Evolutionary conservation across 2,113 vertebrate genomes (phyloP), one percentile per base, ranked within the genome.

Genomic region (Heteronetta atricapilla): DNA sequence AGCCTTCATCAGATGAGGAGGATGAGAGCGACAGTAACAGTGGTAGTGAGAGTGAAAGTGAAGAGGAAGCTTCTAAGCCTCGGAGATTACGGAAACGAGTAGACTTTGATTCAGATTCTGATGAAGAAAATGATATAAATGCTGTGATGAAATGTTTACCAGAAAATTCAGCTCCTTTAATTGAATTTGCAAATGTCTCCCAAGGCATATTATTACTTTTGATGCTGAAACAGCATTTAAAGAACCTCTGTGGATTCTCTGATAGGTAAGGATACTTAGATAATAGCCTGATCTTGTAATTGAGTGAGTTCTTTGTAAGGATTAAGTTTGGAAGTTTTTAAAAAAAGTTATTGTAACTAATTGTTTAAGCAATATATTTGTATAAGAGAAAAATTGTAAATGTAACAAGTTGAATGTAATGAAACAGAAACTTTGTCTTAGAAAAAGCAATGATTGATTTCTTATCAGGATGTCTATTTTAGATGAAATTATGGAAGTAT

Each of bases 191-290:
- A 52, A 99, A 99, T 63, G 99, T 99, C 44, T 99, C 99, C 95
- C 99, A 99, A 97, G 99, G 99, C 96, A 99, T 99, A 97, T 98
- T 99, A 88, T 96, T 99, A 92, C 98, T 99, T 78, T 78, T 99
- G 86, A 99, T 99, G 98, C 98, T 99, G 94, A 99, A 99, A 95
- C 99, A 99, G 94, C 99, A 99, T 98, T 97, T 99, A 59, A 99
- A 99, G 98, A 99, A 99, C 97, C 99, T 99, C 13, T 99, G 99
- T 94, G 99, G 99, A 95, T 99, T 99, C 97, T 99, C 99, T 88
- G 99, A 99, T 97, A 99, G 99, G 99, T 99, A 96, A 96, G 96
- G 3, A 64, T 86, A 38, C 36, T 55, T 93, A 76, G 46, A 46
- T 46, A 46, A 46, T 48, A 15, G 25, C 29, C 36, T 6, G 34